phyloP scores from a whole-genome alignment of 1,140 invertebrate species.

The Cataglyphis hispanica region DNA sequence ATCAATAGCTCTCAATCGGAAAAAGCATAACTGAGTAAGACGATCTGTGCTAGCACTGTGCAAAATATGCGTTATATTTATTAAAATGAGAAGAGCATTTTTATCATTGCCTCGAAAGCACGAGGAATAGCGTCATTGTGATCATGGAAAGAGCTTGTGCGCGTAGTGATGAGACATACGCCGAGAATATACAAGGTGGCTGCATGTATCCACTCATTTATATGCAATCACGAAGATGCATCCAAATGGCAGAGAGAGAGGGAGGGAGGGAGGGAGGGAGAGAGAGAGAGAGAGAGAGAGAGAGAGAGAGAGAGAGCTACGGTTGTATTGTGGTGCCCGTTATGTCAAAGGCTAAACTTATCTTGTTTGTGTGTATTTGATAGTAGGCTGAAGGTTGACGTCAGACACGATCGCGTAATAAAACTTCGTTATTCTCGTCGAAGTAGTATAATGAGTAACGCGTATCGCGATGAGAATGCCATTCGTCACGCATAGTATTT shows the following conservation, averaged over 20 bases:
- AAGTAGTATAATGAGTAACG: conserved; percentile 50
- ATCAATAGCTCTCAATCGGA: background rate
- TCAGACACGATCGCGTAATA: conserved; percentile 60
- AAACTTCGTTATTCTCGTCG: conserved; percentile 54
- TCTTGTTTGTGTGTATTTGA: conserved; percentile 52
- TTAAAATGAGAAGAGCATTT: conserved; percentile 46
- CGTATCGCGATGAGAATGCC: conserved; percentile 40
- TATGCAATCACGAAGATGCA: conserved; percentile 71
- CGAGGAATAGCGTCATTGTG: conserved; percentile 66
- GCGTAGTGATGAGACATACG: conserved; percentile 42
- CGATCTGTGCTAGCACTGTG: background rate
- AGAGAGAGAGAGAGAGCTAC: conserved; percentile 15
- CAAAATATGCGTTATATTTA: conserved; percentile 17
- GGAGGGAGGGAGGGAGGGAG: conserved; percentile 16
- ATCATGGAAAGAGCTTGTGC: conserved; percentile 69
- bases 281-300: background rate
- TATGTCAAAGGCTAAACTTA: conserved; percentile 63
- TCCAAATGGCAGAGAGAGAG: conserved; percentile 48
- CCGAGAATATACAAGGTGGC: conserved; percentile 60
- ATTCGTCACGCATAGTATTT: conserved; percentile 43
- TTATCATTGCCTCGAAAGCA: conserved; percentile 52
- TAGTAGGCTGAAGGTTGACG: conserved; percentile 54
- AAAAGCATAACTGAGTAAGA: background rate
- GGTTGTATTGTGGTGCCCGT: conserved; percentile 42
- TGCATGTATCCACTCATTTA: conserved; percentile 72